phyloP scores from a whole-genome alignment of 2,888 invertebrate genomes.

The Aproaerema taeniolella region DNA sequence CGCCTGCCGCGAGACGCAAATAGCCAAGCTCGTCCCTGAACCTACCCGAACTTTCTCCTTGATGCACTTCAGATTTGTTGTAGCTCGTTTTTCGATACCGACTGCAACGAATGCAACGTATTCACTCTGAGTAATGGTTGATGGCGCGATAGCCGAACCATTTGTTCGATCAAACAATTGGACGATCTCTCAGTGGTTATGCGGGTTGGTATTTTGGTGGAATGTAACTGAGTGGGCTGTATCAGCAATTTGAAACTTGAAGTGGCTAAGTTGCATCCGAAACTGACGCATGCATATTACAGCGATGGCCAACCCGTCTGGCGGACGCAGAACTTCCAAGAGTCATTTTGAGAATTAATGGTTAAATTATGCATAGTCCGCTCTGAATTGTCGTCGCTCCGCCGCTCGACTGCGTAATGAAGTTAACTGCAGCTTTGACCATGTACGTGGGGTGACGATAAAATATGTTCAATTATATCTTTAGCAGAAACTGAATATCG shows the following conservation, averaged over 20 bases:
- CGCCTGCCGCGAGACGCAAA: constrained; percentile 69
- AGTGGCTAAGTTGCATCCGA: constrained; percentile 45
- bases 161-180: not conserved
- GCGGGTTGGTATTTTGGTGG: no score
- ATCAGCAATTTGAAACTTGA: no score
- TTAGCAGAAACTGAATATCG: constrained; percentile 24
- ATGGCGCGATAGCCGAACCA: no score
- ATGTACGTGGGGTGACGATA: constrained; percentile 40
- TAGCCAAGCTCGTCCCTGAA: constrained; percentile 69
- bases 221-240: no score
- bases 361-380: constrained; percentile 69
- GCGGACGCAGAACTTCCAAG: constrained; percentile 58
- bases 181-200: not conserved
- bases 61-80: constrained; percentile 34
- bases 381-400: constrained; percentile 62
- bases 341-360: constrained; percentile 71
- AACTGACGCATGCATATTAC: constrained; percentile 49
- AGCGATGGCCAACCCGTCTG: constrained; percentile 56
- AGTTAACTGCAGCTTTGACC: constrained; percentile 45
- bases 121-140: constrained; percentile 1
- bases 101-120: not conserved
- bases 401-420: constrained; percentile 61
- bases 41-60: constrained; percentile 67
- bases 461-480: constrained; percentile 44
- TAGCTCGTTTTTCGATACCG: constrained; percentile 31